phyloP scores from a whole-genome alignment of 2,113 vertebrate genomes.

The Phoenicopterus ruber region DNA sequence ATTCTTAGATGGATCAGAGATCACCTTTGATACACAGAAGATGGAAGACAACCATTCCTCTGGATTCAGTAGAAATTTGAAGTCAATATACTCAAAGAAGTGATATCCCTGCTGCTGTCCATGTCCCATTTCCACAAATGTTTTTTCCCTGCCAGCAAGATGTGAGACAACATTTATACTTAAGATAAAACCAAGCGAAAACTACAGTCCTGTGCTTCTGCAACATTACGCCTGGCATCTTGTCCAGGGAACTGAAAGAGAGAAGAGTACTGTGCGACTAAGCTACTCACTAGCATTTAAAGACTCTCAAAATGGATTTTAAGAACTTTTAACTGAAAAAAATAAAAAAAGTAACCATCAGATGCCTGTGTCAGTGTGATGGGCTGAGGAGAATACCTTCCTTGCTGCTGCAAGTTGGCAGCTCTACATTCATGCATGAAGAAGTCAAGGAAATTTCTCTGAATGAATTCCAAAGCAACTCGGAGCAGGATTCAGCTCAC shows the following conservation, averaged over 20 bases:
- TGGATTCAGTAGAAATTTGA: not conserved
- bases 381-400: not conserved
- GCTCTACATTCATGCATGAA: not conserved
- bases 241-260: not conserved
- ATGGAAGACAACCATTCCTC: not conserved
- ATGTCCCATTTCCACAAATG: not conserved
- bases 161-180: not conserved
- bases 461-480: not conserved
- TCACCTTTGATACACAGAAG: not conserved
- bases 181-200: not conserved
- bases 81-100: not conserved
- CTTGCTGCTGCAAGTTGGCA: not conserved
- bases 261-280: not conserved
- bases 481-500: fast-evolving
- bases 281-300: not conserved
- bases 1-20: not conserved
- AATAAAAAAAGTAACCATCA: not conserved
- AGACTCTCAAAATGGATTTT: not conserved
- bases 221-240: not conserved
- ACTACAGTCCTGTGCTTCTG: not conserved
- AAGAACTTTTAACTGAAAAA: not conserved
- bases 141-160: not conserved
- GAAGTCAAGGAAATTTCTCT: not conserved
- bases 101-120: not conserved
- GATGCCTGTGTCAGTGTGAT: not conserved